Conservation (phyloP, 2,797 vertebrate genomes). For the Enteromius radiatus region DNA sequence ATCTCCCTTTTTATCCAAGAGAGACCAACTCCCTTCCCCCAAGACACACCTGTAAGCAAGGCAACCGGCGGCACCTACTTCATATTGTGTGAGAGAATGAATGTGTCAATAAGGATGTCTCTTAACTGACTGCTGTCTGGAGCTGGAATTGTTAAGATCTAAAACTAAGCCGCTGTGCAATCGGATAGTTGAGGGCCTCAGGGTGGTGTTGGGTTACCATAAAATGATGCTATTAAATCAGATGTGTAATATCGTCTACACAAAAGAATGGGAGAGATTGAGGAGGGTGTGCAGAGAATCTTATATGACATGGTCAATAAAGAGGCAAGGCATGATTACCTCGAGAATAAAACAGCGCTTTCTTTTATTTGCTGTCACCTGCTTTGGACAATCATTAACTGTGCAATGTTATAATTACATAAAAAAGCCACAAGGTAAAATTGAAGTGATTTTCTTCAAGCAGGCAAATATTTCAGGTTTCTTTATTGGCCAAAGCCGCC, state of each 20-base stretch:
- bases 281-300: constrained; percentile 10
- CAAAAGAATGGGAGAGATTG: constrained; percentile 4
- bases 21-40: constrained; percentile 21
- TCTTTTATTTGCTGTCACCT: constrained; percentile 70
- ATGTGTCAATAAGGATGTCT: constrained; percentile 15
- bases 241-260: background rate
- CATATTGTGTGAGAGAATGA: constrained; percentile 9
- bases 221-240: constrained; percentile 65
- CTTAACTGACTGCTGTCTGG: background rate
- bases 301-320: constrained; percentile 66
- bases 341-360: constrained; percentile 62
- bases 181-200: constrained; percentile 58
- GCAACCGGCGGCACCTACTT: background rate
- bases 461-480: background rate
- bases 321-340: constrained; percentile 64
- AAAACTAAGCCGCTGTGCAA: constrained; percentile 53
- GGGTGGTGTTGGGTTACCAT: constrained; percentile 64
- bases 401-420: constrained; percentile 25
- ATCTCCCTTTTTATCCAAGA: constrained; percentile 15
- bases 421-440: constrained; percentile 10
- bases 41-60: constrained; percentile 9
- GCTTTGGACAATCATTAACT: constrained; percentile 66
- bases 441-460: constrained; percentile 7
- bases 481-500: constrained; percentile 71
- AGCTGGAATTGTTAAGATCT: background rate